These are phyloP conservation scores for Apotomis betuletana DNA, from an alignment of 2,888 invertebrate genomes.

Conservation along the genomic window DNA sequence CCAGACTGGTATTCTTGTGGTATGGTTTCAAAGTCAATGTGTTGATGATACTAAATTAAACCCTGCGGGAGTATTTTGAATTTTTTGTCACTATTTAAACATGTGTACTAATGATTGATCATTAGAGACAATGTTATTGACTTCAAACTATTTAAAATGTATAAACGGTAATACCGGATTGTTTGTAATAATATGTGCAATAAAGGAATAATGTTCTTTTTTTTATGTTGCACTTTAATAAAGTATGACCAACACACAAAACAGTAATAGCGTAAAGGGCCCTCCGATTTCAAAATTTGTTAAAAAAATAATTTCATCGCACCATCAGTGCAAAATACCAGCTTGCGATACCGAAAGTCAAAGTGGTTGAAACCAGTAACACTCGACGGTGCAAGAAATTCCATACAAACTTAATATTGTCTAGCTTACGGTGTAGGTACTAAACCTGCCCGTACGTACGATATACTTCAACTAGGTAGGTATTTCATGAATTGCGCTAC, in stretches of 20 bases:
- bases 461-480: constrained; percentile 76
- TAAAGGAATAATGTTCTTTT: no score
- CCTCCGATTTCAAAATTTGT: constrained; percentile 56
- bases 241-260: constrained; percentile 36
- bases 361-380: constrained; percentile 44
- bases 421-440: constrained; percentile 77
- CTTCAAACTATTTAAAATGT: neutral
- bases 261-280: constrained; percentile 40
- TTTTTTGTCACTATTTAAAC: constrained; percentile 7
- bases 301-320: constrained; percentile 74
- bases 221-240: constrained; percentile 3
- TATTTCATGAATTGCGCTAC: constrained; percentile 79
- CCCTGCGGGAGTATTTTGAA: constrained; percentile 20
- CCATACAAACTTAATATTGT: constrained; percentile 74
- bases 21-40: constrained; percentile 6
- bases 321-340: constrained; percentile 57
- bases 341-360: constrained; percentile 47
- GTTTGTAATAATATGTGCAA: no score
- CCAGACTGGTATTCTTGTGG: constrained; percentile 7
- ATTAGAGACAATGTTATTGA: constrained; percentile 8
- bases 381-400: constrained; percentile 69
- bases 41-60: constrained; percentile 38
- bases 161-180: no score
- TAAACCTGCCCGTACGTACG: constrained; percentile 62
- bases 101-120: constrained; percentile 19